Base-by-base conservation (phyloP, 30 jellyfish, hydroid and myxozoan species). In the Aurelia aurita complex sp. Pacific region DNA sequence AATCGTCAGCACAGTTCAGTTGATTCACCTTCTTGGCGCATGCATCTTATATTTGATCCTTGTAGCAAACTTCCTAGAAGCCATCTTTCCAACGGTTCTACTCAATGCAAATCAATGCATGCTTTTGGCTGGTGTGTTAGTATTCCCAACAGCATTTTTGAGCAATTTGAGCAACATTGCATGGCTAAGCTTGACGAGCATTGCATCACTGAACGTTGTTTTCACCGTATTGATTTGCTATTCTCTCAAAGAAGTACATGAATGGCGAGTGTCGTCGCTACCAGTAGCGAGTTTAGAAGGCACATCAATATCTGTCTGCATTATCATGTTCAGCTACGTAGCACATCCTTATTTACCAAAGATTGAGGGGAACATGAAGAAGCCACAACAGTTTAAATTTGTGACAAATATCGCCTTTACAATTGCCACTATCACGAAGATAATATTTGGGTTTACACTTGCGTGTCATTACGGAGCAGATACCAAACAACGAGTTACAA, bases 301-400 rank as follows among this genome's bases (percentile, higher is more conserved):
- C 54, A 52, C 76, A 57, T 80, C 90, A 3, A 85, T 90, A 4
- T 89, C 95, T 18, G 73, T 78, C 74, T 90, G 97, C 72, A 90
- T 90, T 84, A 80, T 90, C 52, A 64, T 90, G 52, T 90, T 90
- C 80, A 90, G 97, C 78, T 90, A 79, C 64, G 91, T 90, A 5
- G 97, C 97, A 9, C 97, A 90, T 64, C 97, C 97, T 17, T 90
- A 90, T 72, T 81, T 90, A 13, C 97, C 97, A 32, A 74, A 85
- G 55, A 90, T 90, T 14, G 97, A 90, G 55, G 94, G 84, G 40
- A 83, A 80, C 76, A 90, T 90, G 97, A 85, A 83, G 60, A 57
- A 79, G 19, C 94, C 92, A 65, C 50, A 60, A n/a, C 85, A 83
- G 81, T 90, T 83, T 72, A 83, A 71, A 34, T 42, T 50, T 54